Evolutionary conservation across 2,888 invertebrate species (phyloP), one percentile per base, ranked within the genome.

Genomic region (Hypsopygia costalis): DNA sequence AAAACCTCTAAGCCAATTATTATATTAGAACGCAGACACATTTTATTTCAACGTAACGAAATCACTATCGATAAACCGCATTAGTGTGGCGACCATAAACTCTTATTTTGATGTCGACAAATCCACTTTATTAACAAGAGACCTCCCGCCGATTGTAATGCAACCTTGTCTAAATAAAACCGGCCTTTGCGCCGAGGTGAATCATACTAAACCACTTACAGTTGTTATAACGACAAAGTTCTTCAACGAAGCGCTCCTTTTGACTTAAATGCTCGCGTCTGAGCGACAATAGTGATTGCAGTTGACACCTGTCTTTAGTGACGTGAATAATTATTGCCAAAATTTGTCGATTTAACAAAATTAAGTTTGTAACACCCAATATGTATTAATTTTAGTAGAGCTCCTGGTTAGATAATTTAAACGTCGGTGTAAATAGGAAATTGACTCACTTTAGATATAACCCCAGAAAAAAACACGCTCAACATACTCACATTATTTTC

Each of bases 91-190:
- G 63, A 61, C 69, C 75, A 70, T 83, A 82, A 85, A 85, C 73
- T 80, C 81, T 75, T 81, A 80, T 83, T 81, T 80, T 81, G 75
- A 83, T 86, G 81, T 85, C 85, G 82, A 83, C 86, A 82, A 82
- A 82, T 81, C 82, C 81, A 80, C 81, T 83, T 82, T 82, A 85
- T 81, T 83, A 82, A 79, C 69, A 69, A 62, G 55, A 55, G 83
- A 81, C 80, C 83, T 71, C 85, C 86, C 80, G 80, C 76, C 74
- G 81, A 46, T 62, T 55, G 46, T 56, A 52, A 58, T 71, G 57
- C 71, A 71, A 81, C 85, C 71, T 62, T 85, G 75, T 83, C 81
- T 51, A 49, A 63, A 54, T 75, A 53, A 64, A 51, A 58, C 46
- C 50, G 41, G 41, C 52, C 52, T 56, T 54, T 51, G 59, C 45